phyloP scores from a whole-genome alignment of 1,140 invertebrate genomes.

The Diorhabda carinulata region DNA sequence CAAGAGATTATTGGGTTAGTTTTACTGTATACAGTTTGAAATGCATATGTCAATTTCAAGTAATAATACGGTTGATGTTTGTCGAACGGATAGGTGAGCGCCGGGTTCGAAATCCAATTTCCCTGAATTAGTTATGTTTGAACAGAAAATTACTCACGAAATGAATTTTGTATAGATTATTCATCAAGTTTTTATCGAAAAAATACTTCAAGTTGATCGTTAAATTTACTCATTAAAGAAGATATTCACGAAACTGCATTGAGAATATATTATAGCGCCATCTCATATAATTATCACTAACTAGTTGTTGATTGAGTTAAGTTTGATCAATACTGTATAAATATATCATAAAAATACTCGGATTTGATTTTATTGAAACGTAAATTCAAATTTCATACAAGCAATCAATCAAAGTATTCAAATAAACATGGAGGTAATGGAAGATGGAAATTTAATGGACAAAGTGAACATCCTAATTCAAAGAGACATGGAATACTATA shows the following conservation, averaged over 20 bases:
- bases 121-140: constrained; percentile 43
- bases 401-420: background rate
- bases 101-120: constrained; percentile 40
- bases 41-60: constrained; percentile 33
- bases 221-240: too few relatives aligned
- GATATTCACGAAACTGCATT: too few relatives aligned
- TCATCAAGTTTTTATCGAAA: too few relatives aligned
- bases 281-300: too few relatives aligned
- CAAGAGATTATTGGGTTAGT: background rate
- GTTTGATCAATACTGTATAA: constrained; percentile 7
- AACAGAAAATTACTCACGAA: constrained; percentile 39
- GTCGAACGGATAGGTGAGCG: constrained; percentile 32
- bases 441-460: constrained; percentile 81
- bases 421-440: constrained; percentile 70
- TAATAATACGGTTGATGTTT: constrained; percentile 36
- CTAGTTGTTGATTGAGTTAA: background rate
- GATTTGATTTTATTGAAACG: background rate
- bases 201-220: too few relatives aligned
- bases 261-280: too few relatives aligned
- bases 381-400: background rate
- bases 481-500: constrained; percentile 75
- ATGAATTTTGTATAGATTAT: too few relatives aligned
- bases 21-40: constrained; percentile 1
- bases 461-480: constrained; percentile 72
- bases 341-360: background rate